Conservation (phyloP, 2,888 invertebrate genomes). For the Synanthedon andrenaeformis region DNA sequence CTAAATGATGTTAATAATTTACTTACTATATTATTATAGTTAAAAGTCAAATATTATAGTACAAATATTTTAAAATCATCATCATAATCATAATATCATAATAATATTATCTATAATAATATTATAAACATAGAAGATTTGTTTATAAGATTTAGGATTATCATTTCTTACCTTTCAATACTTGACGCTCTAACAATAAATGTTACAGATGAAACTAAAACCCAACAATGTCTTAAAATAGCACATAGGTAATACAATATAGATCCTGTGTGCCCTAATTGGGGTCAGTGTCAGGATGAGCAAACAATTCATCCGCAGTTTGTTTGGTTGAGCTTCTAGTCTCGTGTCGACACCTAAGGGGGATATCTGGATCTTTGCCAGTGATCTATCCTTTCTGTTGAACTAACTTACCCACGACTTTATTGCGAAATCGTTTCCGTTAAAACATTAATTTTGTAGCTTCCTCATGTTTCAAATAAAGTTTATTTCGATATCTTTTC, state of each 20-base stretch:
- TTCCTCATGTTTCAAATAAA: no score
- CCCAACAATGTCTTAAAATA: no score
- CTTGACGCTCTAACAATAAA: no score
- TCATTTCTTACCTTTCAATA: no score
- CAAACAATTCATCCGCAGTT: conserved; percentile 15
- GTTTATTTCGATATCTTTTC: no score
- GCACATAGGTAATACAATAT: no score
- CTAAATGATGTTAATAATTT: background rate
- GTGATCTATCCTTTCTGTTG: conserved; percentile 32
- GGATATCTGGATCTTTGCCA: conserved; percentile 30
- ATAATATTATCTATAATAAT: no score
- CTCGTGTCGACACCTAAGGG: conserved; percentile 12
- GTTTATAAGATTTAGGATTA: no score
- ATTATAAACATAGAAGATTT: no score
- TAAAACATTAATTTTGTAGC: no score
- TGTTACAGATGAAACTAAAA: no score
- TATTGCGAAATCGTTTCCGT: background rate
- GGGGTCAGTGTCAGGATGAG: conserved; percentile 22
- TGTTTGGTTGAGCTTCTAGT: conserved; percentile 6
- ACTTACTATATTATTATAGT: background rate
- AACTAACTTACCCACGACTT: conserved; percentile 13
- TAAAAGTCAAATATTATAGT: background rate
- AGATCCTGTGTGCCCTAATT: conserved; percentile 14
- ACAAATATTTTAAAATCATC: background rate
- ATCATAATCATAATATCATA: no score